Evolutionary conservation across 2,113 vertebrate genomes (phyloP), one percentile per base, ranked within the genome.

Genomic region (Leptobrachium ailaonicum): DNA sequence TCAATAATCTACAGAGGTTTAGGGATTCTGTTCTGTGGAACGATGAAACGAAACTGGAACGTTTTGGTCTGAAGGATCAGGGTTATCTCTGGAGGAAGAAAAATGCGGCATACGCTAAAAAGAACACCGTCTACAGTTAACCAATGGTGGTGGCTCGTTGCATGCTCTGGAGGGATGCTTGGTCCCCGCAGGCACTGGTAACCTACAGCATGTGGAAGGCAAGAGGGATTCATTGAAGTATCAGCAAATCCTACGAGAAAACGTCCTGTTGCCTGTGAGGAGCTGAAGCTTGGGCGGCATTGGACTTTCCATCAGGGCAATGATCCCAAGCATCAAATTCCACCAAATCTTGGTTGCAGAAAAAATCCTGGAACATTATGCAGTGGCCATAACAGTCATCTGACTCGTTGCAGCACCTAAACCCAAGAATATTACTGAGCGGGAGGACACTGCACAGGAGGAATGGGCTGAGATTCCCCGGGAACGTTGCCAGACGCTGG

Each of bases 221-320:
- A 2, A 66, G 63, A 66, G 32, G 20, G 63, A 66, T 66, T 66
- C n/a, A 66, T 66, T 60, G 11, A 60, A 2, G 56, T 60, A 2
- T 60, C 56, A 60, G 56, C 14, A 45, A 71, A 50, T 50, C 45
- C 13, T 71, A 6, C 14, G 45, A 71, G 69, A 53, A 71, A 32
- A 53, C 2, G 14, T 71, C n/a, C 47, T 71, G 45, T 6, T 44
- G n/a, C n/a, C 12, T 45, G 14, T 71, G 45, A 47, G 69, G 14
- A 60, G 56, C 56, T 60, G 56, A 60, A 1, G 56, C 56, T 60
- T 60, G 56, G 56, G 56, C 11, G 56, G 3, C 56, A 71, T 58
- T 79, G 3, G 77, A 79, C 66, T 68, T 71, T 79, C 67, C 66
- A 79, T 56, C 77, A 79, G 67, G 67, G 71, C 67, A 79, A 71